Percentiles rank a stretch among this genome's conserved stretches.
These are phyloP conservation scores for Cephonodes hylas DNA, from an alignment of 2,888 invertebrate species.

Conservation along the genomic window DNA sequence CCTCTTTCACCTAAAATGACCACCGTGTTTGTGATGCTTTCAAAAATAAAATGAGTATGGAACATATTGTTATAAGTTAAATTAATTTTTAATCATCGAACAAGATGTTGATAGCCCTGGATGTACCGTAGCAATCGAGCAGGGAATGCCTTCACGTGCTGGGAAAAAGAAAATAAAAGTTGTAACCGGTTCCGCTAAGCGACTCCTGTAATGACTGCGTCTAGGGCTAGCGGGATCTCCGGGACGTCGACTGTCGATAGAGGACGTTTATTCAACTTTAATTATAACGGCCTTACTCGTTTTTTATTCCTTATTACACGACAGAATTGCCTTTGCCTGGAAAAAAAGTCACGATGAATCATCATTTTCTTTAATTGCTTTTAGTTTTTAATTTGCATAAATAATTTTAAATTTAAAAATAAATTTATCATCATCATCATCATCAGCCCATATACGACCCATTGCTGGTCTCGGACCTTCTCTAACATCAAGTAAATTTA, in stretches of 20 bases:
- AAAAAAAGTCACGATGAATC: background rate
- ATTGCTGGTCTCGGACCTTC: too few species aligned
- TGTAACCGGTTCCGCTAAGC: slow-evolving; percentile 67
- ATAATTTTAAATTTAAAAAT: background rate
- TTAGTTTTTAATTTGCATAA: background rate
- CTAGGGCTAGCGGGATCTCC: slow-evolving; percentile 43
- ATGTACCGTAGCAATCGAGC: slow-evolving; percentile 57
- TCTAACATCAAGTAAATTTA: too few species aligned
- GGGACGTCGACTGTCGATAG: slow-evolving; percentile 35
- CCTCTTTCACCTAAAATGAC: too few species aligned
- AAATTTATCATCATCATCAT: too few species aligned
- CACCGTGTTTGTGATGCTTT: background rate
- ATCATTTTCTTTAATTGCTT: too few species aligned
- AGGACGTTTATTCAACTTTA: too few species aligned
- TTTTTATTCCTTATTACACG: too few species aligned
- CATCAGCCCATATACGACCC: too few species aligned
- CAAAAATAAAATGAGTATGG: background rate
- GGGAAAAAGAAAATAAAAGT: slow-evolving; percentile 67
- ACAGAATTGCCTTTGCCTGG: too few species aligned
- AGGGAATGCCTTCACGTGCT: slow-evolving; percentile 61
- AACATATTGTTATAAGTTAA: background rate
- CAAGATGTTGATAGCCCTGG: slow-evolving; percentile 26
- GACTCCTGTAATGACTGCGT: slow-evolving; percentile 65
- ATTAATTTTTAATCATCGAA: background rate
- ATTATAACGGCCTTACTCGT: too few species aligned